phyloP scores from a whole-genome alignment of 64 coral and sea anemone species.

The Cladopsammia gracilis region DNA sequence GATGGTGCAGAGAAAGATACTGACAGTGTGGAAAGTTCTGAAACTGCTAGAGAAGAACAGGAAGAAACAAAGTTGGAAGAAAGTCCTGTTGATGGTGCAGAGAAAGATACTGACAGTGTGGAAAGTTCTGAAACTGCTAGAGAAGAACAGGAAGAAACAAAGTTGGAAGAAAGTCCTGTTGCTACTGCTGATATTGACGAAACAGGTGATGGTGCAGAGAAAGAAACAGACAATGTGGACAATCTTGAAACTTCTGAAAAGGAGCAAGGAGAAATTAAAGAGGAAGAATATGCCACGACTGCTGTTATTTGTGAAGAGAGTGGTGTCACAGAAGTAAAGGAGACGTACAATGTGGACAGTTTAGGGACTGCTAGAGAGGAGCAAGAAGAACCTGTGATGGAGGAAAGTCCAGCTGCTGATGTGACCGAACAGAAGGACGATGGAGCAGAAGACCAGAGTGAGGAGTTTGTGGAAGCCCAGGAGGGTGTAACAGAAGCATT shows the following conservation, averaged over 20 bases:
- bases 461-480: not conserved
- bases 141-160: not conserved
- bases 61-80: not conserved
- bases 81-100: not conserved
- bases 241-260: not conserved
- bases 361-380: not conserved
- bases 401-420: not conserved
- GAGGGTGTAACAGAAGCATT: conserved; percentile 13
- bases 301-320: not conserved
- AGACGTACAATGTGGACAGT: not conserved
- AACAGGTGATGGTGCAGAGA: not conserved
- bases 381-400: not conserved
- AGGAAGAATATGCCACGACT: not conserved
- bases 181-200: no score
- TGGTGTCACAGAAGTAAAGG: not conserved
- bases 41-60: not conserved
- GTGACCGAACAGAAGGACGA: not conserved
- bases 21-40: not conserved
- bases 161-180: not conserved
- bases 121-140: not conserved
- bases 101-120: not conserved
- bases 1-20: not conserved
- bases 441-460: not conserved
- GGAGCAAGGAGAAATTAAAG: not conserved
- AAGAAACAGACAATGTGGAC: not conserved